Evolutionary conservation across 2,113 vertebrate species (phyloP), one percentile per base, ranked within the genome.

Genomic region (Strix uralensis): DNA sequence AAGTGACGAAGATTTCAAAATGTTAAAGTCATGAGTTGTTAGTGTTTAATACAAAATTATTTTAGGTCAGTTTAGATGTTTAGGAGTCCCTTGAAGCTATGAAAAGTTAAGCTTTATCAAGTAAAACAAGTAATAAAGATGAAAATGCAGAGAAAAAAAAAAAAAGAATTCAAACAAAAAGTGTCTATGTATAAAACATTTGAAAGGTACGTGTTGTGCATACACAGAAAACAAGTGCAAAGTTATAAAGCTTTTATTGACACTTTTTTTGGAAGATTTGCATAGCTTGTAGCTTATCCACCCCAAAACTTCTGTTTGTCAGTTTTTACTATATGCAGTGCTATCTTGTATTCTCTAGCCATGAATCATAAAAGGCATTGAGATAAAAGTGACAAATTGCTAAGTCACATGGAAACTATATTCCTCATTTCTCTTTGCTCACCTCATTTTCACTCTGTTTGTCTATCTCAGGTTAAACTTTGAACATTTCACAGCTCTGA

Each of bases 391-490:
- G 91, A 81, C 57, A 92, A 85, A 85, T 84, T 95, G 61, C 44
- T 85, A 77, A 92, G 69, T 89, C 69, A 70, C 73, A 40, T 72
- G 62, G 66, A 91, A 94, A 67, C 63, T 40, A 10, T 40, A 81
- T 75, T 91, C 40, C 44, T 86, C 30, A 36, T 93, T 92, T 92
- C 55, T 93, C 49, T 84, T 92, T 70, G 84, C 58, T 94, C 54
- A 89, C 70, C 73, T 95, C 42, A 65, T 94, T 95, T 94, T 82
- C 70, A 58, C 22, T 95, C 54, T 81, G 25, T 79, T 62, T 74
- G 51, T 62, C 75, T 82, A 5, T 59, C 88, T 92, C 58, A 69
- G 73, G 86, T 81, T 91, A 86, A 75, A 89, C 22, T 57, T 36
- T 0, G 6, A 91, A 62, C 3, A 85, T 84, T 95, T 92, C 40